Evolutionary conservation across 2,797 vertebrate genomes (phyloP).

Genomic region (Lepidocolaptes lacrymiger): DNA sequence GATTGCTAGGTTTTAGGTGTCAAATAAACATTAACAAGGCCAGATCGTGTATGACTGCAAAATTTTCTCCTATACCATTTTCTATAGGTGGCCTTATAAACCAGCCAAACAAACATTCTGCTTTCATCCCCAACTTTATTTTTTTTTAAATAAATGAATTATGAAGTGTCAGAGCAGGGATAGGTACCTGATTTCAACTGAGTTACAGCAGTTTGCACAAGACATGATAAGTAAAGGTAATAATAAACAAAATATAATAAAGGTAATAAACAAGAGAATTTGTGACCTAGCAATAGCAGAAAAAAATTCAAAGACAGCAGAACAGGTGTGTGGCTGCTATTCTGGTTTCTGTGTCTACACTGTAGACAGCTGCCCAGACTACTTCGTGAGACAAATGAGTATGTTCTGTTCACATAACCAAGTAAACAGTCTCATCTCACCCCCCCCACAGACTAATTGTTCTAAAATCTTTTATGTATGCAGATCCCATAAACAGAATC

Average conservation of each 20-base stretch:
- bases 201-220: neutral
- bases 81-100: neutral
- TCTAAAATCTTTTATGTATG: neutral
- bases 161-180: neutral
- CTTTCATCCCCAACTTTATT: neutral
- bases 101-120: neutral
- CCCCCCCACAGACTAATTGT: neutral
- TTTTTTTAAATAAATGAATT: neutral
- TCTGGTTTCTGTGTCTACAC: neutral
- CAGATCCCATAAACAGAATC: neutral
- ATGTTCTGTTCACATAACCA: neutral
- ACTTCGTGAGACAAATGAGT: neutral
- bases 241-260: too few species aligned
- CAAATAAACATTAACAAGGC: neutral
- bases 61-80: neutral
- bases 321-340: neutral
- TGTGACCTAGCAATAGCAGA: neutral
- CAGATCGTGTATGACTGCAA: neutral
- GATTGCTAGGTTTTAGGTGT: neutral
- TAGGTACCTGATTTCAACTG: neutral
- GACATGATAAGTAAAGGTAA: neutral
- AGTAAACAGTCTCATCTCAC: neutral
- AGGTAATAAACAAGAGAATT: neutral
- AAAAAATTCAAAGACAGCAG: neutral
- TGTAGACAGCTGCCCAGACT: neutral